Conservation (phyloP, 2,113 vertebrate species). For the Telmatochromis brichardi region DNA sequence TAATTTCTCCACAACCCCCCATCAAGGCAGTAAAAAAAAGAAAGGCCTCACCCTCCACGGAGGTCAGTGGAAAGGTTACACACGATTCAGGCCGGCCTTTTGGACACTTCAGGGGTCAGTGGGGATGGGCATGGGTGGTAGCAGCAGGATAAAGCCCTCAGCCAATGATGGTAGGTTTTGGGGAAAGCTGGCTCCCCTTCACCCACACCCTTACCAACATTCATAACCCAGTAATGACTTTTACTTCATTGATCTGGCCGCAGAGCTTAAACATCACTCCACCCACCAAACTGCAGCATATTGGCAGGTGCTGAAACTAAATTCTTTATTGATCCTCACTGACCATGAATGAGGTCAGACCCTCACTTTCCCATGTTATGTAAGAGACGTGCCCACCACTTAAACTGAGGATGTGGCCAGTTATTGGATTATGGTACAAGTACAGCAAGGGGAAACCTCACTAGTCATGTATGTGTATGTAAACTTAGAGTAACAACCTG, state of each 20-base stretch:
- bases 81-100: constrained; percentile 50
- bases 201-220: constrained; percentile 28
- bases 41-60: background rate
- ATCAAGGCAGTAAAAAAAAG: constrained; percentile 16
- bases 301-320: constrained; percentile 48
- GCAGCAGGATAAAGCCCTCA: constrained; percentile 1
- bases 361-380: constrained; percentile 43
- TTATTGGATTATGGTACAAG: background rate
- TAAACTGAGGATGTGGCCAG: background rate
- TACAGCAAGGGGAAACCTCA: background rate
- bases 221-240: constrained; percentile 65
- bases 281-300: constrained; percentile 26
- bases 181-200: constrained; percentile 28
- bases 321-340: constrained; percentile 22
- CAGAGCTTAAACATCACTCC: constrained; percentile 28
- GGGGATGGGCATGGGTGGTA: constrained; percentile 49
- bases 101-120: constrained; percentile 61
- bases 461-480: background rate
- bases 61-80: constrained; percentile 65
- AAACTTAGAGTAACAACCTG: background rate
- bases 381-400: background rate
- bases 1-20: constrained; percentile 19
- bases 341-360: background rate
- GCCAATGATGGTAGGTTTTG: constrained; percentile 30
- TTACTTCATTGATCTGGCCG: constrained; percentile 61